These are phyloP conservation scores for Propithecus perrieri DNA, from an alignment of 2,797 vertebrate species.

Conservation along the genomic window DNA sequence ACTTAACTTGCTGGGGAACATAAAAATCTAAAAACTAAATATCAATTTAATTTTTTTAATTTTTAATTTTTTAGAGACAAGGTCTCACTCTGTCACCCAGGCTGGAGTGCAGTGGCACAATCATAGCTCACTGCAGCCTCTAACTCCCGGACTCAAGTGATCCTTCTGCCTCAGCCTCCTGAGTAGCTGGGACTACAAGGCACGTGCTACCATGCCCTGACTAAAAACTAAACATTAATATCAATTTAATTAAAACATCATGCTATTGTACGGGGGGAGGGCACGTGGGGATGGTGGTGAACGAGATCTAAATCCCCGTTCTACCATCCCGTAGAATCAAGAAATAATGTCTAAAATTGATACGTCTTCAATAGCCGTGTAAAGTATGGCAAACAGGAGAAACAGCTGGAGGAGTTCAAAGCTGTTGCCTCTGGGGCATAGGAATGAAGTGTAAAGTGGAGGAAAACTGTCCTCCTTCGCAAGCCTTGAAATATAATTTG, in stretches of 20 bases:
- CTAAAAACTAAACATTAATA: neutral
- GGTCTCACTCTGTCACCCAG: neutral
- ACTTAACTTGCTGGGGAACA: neutral
- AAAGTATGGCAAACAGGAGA: neutral
- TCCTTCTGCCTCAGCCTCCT: neutral
- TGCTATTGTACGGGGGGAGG: neutral
- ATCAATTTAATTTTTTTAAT: neutral
- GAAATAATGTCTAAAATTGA: neutral
- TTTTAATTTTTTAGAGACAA: neutral
- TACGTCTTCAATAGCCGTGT: neutral
- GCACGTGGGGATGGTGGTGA: neutral
- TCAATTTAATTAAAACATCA: neutral
- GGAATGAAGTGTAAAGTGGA: neutral
- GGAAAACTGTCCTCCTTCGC: neutral
- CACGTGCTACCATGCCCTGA: neutral
- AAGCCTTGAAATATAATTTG: neutral
- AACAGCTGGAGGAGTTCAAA: neutral
- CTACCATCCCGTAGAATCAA: neutral
- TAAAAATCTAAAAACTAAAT: constrained; percentile 9
- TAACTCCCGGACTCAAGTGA: neutral
- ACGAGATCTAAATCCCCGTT: neutral
- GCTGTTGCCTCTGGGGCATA: neutral
- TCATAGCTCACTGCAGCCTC: neutral
- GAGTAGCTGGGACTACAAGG: neutral
- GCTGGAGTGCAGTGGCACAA: no score